Conservation (phyloP, 2,113 vertebrate genomes). For the Potamarius usumacintae region DNA sequence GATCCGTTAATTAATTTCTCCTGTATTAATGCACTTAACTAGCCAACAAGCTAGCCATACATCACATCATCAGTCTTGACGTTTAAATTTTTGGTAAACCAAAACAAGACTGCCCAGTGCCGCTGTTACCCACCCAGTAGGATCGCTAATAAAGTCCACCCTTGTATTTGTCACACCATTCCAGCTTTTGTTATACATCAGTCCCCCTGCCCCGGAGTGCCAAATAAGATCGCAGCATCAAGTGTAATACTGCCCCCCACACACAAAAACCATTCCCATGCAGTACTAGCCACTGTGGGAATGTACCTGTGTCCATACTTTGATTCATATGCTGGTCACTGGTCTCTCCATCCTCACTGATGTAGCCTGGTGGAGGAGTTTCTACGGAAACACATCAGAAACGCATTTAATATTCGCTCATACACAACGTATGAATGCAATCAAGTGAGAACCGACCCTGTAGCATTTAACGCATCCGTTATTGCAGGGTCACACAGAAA, state of each 20-base stretch:
- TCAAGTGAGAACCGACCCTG: neutral
- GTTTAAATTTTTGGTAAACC: too few relatives aligned
- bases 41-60: too few relatives aligned
- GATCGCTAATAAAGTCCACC: neutral
- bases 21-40: too few relatives aligned
- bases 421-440: neutral
- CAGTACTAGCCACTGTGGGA: conserved; percentile 20
- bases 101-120: neutral
- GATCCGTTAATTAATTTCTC: too few relatives aligned
- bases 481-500: neutral
- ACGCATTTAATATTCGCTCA: neutral
- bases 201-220: neutral
- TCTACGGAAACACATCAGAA: conserved; percentile 71
- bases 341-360: conserved; percentile 98
- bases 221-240: neutral
- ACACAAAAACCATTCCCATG: conserved; percentile 25
- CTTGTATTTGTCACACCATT: neutral
- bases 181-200: neutral
- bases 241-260: neutral
- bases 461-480: neutral
- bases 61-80: too few relatives aligned
- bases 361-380: conserved; percentile 96
- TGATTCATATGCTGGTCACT: conserved; percentile 97
- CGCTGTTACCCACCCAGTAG: neutral
- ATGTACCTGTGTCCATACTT: conserved; percentile 97